A percentile compares a stretch with the other conserved stretches of the same genome.
Evolutionary conservation across 2,113 vertebrate species (phyloP).

Genomic region (Benitochromis conjunctus): DNA sequence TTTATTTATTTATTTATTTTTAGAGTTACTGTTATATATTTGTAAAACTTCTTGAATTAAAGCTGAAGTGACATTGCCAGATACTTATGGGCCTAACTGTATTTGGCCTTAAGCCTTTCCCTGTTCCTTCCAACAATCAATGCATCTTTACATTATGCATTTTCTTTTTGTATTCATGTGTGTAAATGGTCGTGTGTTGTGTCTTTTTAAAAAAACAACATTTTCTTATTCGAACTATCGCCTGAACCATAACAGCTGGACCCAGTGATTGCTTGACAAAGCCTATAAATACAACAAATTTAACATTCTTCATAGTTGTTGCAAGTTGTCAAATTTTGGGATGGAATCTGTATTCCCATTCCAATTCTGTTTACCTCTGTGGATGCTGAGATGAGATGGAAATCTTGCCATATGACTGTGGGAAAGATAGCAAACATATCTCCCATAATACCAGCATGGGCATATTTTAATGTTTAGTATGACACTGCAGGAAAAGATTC

Average conservation of each 20-base stretch:
- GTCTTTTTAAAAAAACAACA: not conserved
- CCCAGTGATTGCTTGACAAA: not conserved
- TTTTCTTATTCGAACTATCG: not conserved
- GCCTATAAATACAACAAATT: not conserved
- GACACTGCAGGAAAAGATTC: slow-evolving; percentile 37
- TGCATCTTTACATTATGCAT: not conserved
- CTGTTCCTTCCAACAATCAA: not conserved
- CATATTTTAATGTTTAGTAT: slow-evolving; percentile 21
- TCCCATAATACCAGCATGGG: slow-evolving; percentile 8
- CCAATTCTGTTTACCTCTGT: not conserved
- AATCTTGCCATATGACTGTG: slow-evolving; percentile 3
- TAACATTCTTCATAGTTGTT: not conserved
- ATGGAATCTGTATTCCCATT: not conserved
- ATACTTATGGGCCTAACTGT: not conserved
- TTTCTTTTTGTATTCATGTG: not conserved
- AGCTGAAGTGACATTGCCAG: not conserved
- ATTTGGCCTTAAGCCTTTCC: not conserved
- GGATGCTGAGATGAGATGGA: not conserved
- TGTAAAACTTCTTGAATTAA: not conserved
- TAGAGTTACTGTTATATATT: not conserved
- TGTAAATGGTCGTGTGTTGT: not conserved
- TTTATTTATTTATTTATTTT: too few relatives aligned
- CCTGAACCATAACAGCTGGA: not conserved
- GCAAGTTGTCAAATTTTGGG: not conserved
- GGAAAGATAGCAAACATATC: slow-evolving; percentile 10